Base-by-base conservation (phyloP, 2,888 invertebrate species). In the Hemaris fuciformis region DNA sequence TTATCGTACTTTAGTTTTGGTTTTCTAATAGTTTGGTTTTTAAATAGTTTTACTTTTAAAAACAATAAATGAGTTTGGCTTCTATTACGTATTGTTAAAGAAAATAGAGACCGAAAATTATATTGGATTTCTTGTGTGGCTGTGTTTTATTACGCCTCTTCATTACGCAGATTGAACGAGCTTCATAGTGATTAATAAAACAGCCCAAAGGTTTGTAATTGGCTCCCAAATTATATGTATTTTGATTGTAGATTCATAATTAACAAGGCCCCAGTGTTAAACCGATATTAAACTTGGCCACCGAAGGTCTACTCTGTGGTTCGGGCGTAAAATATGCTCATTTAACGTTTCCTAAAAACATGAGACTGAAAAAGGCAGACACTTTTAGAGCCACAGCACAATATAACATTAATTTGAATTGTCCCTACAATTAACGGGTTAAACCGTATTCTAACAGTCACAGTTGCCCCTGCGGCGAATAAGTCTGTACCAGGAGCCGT, bases 201-300 rank as follows among this genome's bases (percentile, higher is more conserved):
- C 18, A 27, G 10, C 18, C 53, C 18, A 53, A 31, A 31, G 27
- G 53, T 53, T 27, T 31, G 53, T 53, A 53, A 53, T 53, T 53
- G 53, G 53, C 18, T 18, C 53, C 18, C 53, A 53, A 53, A 53
- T 53, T 53, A 18, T 8, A 53, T 31, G 18, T 53, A 15, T 31
- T 53, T 53, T 53, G 31, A 53, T 53, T 53, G 53, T 53, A 31
- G 4, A 15, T 27, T 53, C 53, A 27, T 53, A 53, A 53, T 53
- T 53, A 53, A 53, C 53, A 23, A 45, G 45, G 53, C 53, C 45
- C 31, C 31, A 18, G 27, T 53, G 48, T 31, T 53, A 27, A 10
- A 18, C 31, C 53, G 10, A 53, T 53, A 31, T 31, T 31, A 31
- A 53, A 31, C 31, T 18, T 31, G 31, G 18, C 15, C 10, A 4